These are phyloP conservation scores for Spodoptera littoralis DNA, from an alignment of 2,888 invertebrate species.

Conservation along the genomic window DNA sequence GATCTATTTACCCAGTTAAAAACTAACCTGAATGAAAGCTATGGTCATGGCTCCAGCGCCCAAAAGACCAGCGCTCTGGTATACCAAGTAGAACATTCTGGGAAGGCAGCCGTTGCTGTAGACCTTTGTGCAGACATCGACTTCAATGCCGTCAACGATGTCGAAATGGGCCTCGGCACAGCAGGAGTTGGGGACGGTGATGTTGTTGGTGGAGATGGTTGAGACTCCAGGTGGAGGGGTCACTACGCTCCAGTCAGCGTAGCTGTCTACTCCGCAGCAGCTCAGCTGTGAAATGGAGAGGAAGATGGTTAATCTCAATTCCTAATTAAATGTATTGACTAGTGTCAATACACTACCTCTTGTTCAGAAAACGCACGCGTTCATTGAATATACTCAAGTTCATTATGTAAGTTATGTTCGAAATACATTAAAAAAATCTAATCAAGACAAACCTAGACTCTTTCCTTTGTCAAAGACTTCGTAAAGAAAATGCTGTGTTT, in stretches of 20 bases:
- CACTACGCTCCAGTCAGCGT: constrained; percentile 89
- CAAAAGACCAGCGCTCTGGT: constrained; percentile 91
- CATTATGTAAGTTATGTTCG: too few species aligned
- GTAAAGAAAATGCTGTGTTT: too few species aligned
- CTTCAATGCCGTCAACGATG: constrained; percentile 53
- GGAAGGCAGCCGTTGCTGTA: constrained; percentile 90
- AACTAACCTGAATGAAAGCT: constrained; percentile 92
- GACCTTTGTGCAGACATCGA: constrained; percentile 76
- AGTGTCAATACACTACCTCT: too few species aligned
- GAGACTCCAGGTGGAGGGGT: constrained; percentile 58
- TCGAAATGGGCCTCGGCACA: constrained; percentile 77
- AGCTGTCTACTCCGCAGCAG: constrained; percentile 91
- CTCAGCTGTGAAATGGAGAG: constrained; percentile 85
- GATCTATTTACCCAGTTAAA: not conserved
- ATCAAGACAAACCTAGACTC: too few species aligned
- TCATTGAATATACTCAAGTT: too few species aligned
- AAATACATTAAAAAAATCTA: too few species aligned
- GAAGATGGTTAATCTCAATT: not conserved
- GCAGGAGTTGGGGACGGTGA: constrained; percentile 90
- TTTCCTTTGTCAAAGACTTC: too few species aligned
- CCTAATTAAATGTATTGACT: not conserved
- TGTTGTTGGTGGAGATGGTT: constrained; percentile 76
- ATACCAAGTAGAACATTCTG: constrained; percentile 89
- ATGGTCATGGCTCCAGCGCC: constrained; percentile 94
- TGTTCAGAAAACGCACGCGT: too few species aligned